phyloP scores from a whole-genome alignment of 2,797 vertebrate genomes.

The Alca torda region DNA sequence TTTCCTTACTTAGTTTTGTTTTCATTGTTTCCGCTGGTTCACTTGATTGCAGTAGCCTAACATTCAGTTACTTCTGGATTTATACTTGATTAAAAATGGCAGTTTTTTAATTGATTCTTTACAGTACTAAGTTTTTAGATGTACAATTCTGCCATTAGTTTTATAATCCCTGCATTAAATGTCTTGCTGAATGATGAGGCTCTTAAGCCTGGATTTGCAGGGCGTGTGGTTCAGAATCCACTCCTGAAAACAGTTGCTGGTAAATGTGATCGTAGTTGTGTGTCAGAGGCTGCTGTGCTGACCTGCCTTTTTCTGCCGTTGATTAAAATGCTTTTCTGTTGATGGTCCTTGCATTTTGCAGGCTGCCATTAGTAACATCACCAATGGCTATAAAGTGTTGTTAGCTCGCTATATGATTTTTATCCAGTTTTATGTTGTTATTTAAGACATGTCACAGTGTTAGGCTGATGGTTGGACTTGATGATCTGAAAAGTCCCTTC shows the following conservation, averaged over 20 bases:
- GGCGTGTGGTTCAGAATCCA: not conserved
- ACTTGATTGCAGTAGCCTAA: not conserved
- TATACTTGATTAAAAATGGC: not conserved
- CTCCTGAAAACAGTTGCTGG: not conserved
- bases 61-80: not conserved
- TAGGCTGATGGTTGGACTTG: too few species aligned
- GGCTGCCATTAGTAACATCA: not conserved
- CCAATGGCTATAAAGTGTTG: not conserved
- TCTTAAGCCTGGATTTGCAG: not conserved
- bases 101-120: not conserved
- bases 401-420: not conserved
- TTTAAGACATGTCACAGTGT: not conserved
- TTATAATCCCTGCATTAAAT: not conserved
- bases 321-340: not conserved
- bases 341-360: not conserved
- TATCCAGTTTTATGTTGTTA: not conserved
- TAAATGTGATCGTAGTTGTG: accelerated
- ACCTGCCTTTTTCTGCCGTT: not conserved
- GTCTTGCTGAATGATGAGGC: not conserved
- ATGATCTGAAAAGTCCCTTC: too few species aligned
- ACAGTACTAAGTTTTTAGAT: not conserved
- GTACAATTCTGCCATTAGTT: not conserved
- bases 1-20: not conserved
- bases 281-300: not conserved
- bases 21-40: slow-evolving; percentile 10